Base-by-base conservation (phyloP, 2,888 invertebrate genomes). In the Orthosia gracilis region DNA sequence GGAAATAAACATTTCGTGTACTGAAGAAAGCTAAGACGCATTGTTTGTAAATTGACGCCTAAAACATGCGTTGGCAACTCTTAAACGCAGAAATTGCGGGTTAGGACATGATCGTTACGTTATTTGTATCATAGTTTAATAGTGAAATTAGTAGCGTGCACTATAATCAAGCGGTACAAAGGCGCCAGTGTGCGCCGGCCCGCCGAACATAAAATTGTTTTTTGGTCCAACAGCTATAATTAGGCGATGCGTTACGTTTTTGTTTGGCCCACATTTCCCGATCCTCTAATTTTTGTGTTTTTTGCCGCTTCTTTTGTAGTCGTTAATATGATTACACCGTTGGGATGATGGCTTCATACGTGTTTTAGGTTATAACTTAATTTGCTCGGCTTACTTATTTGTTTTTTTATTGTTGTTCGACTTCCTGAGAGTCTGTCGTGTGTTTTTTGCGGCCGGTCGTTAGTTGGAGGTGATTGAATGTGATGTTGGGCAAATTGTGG, bases 351-450 rank as follows among this genome's bases (percentile, higher is more conserved):
- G 96, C 96, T 96, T 96, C 96, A 96, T 96, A 96, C 96, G 95
- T 96, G 96, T 96, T 96, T 96, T 95, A 96, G 95, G 94, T 96
- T 96, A 96, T 96, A 96, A 96, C 96, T 96, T 96, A 96, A 96
- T 96, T 96, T 96, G 95, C 93, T 91, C 94, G 94, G 92, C 92
- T 94, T 93, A 92, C 92, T 94, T 96, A 95, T 96, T 96, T 95
- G 94, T 94, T 96, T 95, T 95, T 96, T 96, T 95, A 94, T 94
- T 94, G 94, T 94, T 93, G 92, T 89, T 90, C 91, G 93, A 96
- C 96, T 96, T 96, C 96, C 96, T 96, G 95, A 95, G 95, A 94
- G 94, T 94, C 94, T 94, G 95, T 94, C 92, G 95, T 92, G 87
- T 83, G 91, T 95, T 96, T 96, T 95, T 95, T 95, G 92, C 91